These are phyloP conservation scores for Ageneiosus marmoratus DNA, from an alignment of 2,113 vertebrate genomes.

Conservation along the genomic window DNA sequence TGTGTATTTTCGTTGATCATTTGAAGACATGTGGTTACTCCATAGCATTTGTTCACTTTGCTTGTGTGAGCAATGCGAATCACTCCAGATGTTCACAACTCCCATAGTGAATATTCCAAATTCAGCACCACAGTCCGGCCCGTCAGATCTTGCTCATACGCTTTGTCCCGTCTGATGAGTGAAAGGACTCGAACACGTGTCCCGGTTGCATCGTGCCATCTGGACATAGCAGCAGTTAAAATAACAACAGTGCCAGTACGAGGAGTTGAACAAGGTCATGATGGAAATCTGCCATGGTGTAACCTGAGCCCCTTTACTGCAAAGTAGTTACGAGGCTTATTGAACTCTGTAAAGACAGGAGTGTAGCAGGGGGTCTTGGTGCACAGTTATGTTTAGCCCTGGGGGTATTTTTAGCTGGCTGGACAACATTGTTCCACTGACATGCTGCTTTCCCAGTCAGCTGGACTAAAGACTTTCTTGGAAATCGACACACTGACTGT, in stretches of 20 bases:
- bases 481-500: background rate
- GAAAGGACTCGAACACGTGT: slow-evolving; percentile 31
- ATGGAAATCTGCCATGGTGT: slow-evolving; percentile 40
- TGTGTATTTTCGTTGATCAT: slow-evolving; percentile 4
- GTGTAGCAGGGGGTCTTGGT: slow-evolving; percentile 19
- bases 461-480: background rate
- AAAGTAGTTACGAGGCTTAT: slow-evolving; percentile 9
- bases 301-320: slow-evolving; percentile 23
- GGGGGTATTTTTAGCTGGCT: slow-evolving; percentile 47
- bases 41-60: background rate
- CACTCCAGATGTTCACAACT: background rate
- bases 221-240: slow-evolving; percentile 31
- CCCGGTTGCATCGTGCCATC: background rate
- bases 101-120: slow-evolving; percentile 11
- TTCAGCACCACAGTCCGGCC: background rate
- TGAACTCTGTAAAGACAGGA: slow-evolving; percentile 1
- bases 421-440: slow-evolving; percentile 47
- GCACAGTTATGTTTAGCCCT: slow-evolving; percentile 42
- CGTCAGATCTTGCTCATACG: background rate
- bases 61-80: background rate
- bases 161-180: slow-evolving; percentile 25
- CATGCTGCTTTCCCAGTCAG: slow-evolving; percentile 40
- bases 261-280: slow-evolving; percentile 44
- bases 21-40: slow-evolving; percentile 2
- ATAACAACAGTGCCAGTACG: slow-evolving; percentile 3